Percentiles rank a stretch among this genome's conserved stretches.
Conservation (phyloP, 2,797 vertebrate genomes). For the Chanos chanos region DNA sequence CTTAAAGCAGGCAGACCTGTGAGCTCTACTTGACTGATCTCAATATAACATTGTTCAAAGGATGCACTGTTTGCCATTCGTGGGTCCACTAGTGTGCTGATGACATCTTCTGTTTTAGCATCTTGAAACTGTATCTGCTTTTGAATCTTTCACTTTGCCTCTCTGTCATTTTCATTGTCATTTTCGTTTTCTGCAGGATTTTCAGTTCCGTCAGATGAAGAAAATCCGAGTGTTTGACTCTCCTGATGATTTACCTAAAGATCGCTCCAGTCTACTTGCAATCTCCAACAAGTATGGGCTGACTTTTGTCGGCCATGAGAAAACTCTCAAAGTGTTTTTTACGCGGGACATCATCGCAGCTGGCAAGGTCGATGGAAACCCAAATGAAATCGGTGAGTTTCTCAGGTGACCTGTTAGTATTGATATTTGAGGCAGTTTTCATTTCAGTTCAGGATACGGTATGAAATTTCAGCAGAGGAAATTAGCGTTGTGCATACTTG, state of each 20-base stretch:
- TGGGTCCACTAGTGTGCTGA: too few relatives aligned
- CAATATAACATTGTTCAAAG: too few relatives aligned
- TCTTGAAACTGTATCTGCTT: too few relatives aligned
- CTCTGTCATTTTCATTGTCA: too few relatives aligned
- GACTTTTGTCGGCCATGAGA: constrained; percentile 78
- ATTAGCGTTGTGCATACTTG: too few relatives aligned
- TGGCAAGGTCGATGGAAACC: constrained; percentile 77
- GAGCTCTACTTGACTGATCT: too few relatives aligned
- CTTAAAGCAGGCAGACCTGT: too few relatives aligned
- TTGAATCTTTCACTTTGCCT: too few relatives aligned
- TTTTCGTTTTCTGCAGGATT: constrained; percentile 82
- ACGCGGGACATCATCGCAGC: constrained; percentile 80
- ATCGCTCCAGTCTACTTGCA: constrained; percentile 81
- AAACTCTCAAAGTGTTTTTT: constrained; percentile 79
- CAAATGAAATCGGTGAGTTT: constrained; percentile 81
- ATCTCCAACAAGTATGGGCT: constrained; percentile 90
- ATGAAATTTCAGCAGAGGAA: too few relatives aligned
- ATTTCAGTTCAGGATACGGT: too few relatives aligned
- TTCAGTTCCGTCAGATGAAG: constrained; percentile 93
- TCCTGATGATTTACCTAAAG: constrained; percentile 78
- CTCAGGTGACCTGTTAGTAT: neutral
- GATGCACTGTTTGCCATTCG: too few relatives aligned
- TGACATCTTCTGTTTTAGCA: too few relatives aligned
- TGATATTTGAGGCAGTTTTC: neutral
- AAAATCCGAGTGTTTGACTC: constrained; percentile 84